These are phyloP conservation scores for Picathartes gymnocephalus DNA, from an alignment of 2,113 vertebrate genomes.

Conservation along the genomic window DNA sequence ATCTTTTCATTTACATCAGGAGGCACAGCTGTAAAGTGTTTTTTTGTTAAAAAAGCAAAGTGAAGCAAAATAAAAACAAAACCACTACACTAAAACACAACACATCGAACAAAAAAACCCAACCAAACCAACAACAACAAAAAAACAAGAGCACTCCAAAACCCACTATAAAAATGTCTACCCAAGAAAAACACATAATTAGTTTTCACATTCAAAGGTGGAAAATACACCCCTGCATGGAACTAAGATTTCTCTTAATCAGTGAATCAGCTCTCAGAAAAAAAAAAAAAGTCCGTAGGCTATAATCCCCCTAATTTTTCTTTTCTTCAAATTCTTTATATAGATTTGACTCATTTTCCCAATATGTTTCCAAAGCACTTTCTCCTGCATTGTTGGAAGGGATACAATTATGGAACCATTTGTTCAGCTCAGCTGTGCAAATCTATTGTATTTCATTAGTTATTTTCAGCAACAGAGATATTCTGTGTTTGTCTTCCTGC, in stretches of 20 bases:
- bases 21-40: accelerated
- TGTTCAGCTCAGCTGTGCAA: background rate
- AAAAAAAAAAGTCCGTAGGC: background rate
- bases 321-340: background rate
- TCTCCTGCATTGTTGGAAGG: background rate
- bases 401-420: background rate
- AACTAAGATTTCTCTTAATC: background rate
- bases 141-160: background rate
- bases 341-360: background rate
- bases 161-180: accelerated
- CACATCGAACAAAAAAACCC: no score
- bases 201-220: background rate
- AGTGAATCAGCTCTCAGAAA: background rate
- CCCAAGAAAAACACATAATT: background rate
- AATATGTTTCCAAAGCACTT: background rate
- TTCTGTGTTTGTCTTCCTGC: background rate
- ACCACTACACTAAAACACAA: no score
- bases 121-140: no score
- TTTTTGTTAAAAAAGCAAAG: background rate
- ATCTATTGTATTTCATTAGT: background rate
- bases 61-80: background rate
- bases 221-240: background rate
- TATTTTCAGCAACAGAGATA: constrained; percentile 10
- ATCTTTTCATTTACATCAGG: background rate
- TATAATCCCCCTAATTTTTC: background rate